These are phyloP conservation scores for Hylomyscus alleni DNA, from an alignment of 2,797 vertebrate species.

Conservation along the genomic window DNA sequence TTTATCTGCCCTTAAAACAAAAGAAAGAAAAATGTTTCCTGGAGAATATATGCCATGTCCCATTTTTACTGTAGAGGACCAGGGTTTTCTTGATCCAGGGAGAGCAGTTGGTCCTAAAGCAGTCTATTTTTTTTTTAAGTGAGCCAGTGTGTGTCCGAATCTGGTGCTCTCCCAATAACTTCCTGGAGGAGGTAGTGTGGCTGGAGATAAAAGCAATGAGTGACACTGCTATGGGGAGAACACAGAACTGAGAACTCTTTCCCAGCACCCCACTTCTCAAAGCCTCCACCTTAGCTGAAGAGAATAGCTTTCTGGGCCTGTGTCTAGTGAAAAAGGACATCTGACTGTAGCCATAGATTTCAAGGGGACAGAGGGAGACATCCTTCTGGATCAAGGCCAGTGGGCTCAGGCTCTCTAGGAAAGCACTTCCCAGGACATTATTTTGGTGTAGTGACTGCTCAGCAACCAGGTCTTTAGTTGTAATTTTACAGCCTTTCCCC, in stretches of 20 bases:
- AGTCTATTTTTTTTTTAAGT: not conserved
- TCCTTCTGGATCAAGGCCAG: not conserved
- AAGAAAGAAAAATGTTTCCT: not conserved
- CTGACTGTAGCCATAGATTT: rapidly evolving
- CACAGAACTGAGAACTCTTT: rapidly evolving
- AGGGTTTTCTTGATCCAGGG: not conserved
- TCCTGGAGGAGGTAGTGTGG: not conserved
- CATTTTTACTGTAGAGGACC: not conserved
- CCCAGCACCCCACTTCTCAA: rapidly evolving
- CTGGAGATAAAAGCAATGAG: not conserved
- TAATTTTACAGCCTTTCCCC: not conserved
- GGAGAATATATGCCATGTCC: not conserved
- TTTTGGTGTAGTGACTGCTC: no score
- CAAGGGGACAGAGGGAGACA: not conserved
- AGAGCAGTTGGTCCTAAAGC: not conserved
- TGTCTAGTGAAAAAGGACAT: not conserved
- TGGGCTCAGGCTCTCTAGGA: not conserved
- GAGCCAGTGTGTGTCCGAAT: not conserved
- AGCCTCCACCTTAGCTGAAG: not conserved
- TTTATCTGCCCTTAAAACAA: not conserved
- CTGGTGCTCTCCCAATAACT: not conserved
- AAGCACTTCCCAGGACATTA: no score
- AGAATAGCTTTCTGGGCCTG: not conserved
- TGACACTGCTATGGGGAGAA: not conserved
- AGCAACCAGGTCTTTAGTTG: not conserved